These are phyloP conservation scores for Carassius gibelio DNA, from an alignment of 2,113 vertebrate genomes.

Conservation along the genomic window DNA sequence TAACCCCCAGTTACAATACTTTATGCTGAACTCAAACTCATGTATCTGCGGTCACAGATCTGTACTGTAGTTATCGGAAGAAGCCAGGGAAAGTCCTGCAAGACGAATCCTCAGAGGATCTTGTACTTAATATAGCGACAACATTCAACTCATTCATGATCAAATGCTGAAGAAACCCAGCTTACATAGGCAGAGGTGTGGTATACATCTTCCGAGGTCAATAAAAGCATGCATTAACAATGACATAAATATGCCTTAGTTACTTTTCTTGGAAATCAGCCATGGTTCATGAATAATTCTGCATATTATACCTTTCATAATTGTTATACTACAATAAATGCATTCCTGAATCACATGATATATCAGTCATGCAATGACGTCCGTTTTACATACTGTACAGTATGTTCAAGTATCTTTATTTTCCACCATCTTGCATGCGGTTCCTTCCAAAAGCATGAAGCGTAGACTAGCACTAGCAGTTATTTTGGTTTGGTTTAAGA, in stretches of 20 bases:
- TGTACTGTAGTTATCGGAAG: neutral
- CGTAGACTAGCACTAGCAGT: neutral
- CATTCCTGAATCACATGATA: neutral
- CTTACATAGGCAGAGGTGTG: neutral
- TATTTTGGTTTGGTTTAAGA: neutral
- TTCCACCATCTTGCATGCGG: neutral
- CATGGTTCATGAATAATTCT: no score
- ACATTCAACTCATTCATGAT: neutral
- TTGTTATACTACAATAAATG: neutral
- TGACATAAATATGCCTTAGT: neutral
- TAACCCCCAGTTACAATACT: neutral
- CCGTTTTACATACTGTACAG: neutral
- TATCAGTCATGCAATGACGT: neutral
- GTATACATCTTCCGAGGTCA: neutral
- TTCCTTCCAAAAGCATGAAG: neutral
- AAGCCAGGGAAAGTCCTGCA: neutral
- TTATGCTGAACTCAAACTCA: neutral
- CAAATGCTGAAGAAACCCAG: constrained; percentile 16
- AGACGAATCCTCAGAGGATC: neutral
- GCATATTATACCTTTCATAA: no score
- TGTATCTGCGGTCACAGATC: neutral
- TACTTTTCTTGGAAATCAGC: no score
- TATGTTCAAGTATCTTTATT: neutral
- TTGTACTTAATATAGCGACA: neutral
- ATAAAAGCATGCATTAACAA: neutral